Conservation (phyloP, 2,113 vertebrate species). For the Furnarius figulus region DNA sequence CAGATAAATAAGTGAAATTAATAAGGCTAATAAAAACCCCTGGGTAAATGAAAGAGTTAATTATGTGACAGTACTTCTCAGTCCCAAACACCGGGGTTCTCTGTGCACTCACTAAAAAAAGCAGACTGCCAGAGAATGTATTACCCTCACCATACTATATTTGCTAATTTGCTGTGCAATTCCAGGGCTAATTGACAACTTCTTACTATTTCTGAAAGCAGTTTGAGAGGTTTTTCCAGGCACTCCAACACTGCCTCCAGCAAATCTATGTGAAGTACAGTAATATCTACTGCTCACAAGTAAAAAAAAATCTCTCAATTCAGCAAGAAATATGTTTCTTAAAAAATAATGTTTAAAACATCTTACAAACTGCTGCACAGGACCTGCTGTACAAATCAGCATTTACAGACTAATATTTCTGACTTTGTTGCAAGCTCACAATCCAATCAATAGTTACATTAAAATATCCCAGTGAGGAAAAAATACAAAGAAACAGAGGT, state of each 20-base stretch:
- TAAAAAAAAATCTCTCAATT: background rate
- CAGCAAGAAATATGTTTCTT: background rate
- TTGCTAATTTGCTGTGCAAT: conserved; percentile 2
- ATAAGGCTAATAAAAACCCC: background rate
- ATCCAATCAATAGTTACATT: background rate
- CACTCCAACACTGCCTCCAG: background rate
- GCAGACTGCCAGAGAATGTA: background rate
- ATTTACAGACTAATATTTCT: background rate
- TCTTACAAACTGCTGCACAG: background rate
- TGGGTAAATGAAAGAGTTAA: conserved; percentile 31
- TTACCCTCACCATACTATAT: background rate
- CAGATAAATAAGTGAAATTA: background rate
- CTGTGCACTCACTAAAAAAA: background rate
- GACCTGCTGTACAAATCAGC: background rate
- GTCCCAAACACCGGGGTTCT: background rate
- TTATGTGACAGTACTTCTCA: background rate
- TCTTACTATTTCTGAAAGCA: conserved; percentile 18
- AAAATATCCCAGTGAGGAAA: background rate
- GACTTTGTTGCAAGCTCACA: background rate
- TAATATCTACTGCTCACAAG: background rate
- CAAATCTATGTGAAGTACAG: background rate
- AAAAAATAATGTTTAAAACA: background rate
- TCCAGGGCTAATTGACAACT: background rate
- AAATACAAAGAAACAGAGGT: background rate
- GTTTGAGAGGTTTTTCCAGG: background rate